Evolutionary conservation across 2,113 vertebrate species (phyloP).

Genomic region (Phodopus roborovskii): DNA sequence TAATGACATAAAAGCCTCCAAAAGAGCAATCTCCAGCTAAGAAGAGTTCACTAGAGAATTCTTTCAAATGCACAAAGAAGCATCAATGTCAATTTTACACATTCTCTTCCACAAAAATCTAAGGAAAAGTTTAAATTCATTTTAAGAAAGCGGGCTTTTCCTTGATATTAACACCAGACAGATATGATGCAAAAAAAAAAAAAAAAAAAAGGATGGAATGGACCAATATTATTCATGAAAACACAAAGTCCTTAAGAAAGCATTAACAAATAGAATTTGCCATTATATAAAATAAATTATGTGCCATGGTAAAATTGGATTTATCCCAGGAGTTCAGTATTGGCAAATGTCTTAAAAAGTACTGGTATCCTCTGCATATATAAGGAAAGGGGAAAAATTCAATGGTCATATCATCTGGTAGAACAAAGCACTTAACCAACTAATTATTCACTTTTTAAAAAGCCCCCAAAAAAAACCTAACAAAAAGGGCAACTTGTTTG

Average conservation of each 20-base stretch:
- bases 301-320: background rate
- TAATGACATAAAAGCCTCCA: background rate
- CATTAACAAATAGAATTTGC: conserved; percentile 26
- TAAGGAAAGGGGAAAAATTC: background rate
- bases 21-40: background rate
- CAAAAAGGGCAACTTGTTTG: background rate
- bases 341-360: conserved; percentile 19
- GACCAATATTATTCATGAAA: conserved; percentile 11
- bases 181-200: background rate
- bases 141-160: conserved; percentile 25
- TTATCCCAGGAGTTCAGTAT: background rate
- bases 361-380: background rate
- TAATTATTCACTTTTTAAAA: background rate
- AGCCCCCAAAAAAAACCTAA: background rate
- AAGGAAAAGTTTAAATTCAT: background rate
- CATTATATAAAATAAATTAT: background rate
- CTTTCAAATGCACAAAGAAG: conserved; percentile 16
- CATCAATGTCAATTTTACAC: background rate
- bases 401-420: background rate
- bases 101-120: conserved; percentile 12
- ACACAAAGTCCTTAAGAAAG: conserved; percentile 47
- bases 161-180: background rate
- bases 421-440: conserved; percentile 13
- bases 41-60: conserved; percentile 20
- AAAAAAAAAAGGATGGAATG: background rate